phyloP scores from a whole-genome alignment of 1,140 invertebrate species.

The Drosophila azteca region DNA sequence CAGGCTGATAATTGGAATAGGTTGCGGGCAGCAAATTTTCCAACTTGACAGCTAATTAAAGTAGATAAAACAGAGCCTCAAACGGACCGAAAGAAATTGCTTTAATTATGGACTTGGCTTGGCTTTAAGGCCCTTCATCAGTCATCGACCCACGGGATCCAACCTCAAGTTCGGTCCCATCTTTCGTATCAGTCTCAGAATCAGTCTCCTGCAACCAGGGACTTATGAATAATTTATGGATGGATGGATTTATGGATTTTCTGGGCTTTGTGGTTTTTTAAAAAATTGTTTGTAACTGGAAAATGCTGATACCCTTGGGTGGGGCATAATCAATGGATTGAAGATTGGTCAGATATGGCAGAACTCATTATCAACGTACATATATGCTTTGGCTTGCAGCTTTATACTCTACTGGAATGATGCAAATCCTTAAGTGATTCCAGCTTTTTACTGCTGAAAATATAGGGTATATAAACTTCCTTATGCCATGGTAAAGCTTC shows the following conservation, averaged over 20 bases:
- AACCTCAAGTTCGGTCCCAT: no score
- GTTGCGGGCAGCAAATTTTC: constrained; percentile 11
- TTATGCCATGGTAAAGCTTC: no score
- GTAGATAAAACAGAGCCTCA: constrained; percentile 16
- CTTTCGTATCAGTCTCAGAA: neutral
- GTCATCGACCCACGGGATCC: constrained; percentile 8
- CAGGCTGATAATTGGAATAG: constrained; percentile 28
- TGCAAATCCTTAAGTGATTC: no score
- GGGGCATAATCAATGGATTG: no score
- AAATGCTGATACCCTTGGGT: constrained; percentile 4
- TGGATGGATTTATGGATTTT: no score
- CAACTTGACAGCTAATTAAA: constrained; percentile 28
- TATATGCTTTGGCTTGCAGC: no score
- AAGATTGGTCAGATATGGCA: no score
- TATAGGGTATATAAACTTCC: no score
- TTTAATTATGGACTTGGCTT: constrained; percentile 30
- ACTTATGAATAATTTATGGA: constrained; percentile 68
- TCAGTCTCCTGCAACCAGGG: constrained; percentile 6
- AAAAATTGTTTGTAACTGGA: constrained; percentile 24
- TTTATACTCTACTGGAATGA: no score
- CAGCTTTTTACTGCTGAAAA: no score
- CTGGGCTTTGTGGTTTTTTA: constrained; percentile 36
- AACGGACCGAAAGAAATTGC: constrained; percentile 19
- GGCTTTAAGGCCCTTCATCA: constrained; percentile 23
- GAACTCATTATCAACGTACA: no score